Conservation (phyloP, 2,797 vertebrate species). For the Siniperca scherzeri region DNA sequence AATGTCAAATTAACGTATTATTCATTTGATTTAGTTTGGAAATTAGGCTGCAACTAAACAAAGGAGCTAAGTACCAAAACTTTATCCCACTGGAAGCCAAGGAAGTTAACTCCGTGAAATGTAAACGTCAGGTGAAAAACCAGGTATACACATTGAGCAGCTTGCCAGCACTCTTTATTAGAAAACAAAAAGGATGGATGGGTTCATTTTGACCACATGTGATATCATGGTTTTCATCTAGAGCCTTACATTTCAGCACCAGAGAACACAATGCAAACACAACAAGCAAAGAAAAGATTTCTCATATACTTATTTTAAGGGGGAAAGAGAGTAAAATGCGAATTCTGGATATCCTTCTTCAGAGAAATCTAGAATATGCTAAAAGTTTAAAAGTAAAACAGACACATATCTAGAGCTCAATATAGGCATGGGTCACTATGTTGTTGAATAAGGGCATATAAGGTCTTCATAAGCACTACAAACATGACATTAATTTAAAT, state of each 20-base stretch:
- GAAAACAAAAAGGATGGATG: slow-evolving; percentile 70
- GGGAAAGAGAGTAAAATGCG: slow-evolving; percentile 82
- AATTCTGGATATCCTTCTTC: slow-evolving; percentile 85
- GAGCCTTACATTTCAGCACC: slow-evolving; percentile 75
- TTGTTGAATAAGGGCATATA: slow-evolving; percentile 82
- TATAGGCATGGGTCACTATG: slow-evolving; percentile 80
- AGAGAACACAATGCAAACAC: slow-evolving; percentile 75
- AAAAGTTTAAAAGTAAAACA: slow-evolving; percentile 84
- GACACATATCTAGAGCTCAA: slow-evolving; percentile 83
- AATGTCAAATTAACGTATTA: slow-evolving; percentile 12
- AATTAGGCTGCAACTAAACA: slow-evolving; percentile 19
- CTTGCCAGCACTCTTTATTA: slow-evolving; percentile 53
- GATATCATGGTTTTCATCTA: slow-evolving; percentile 74
- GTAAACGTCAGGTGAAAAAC: slow-evolving; percentile 80
- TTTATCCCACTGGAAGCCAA: slow-evolving; percentile 79
- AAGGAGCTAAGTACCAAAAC: neutral
- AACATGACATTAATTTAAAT: slow-evolving; percentile 42
- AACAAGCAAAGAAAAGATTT: slow-evolving; percentile 84
- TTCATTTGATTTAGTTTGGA: slow-evolving; percentile 19
- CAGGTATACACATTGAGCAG: slow-evolving; percentile 77
- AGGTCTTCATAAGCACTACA: slow-evolving; percentile 83
- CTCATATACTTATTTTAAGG: slow-evolving; percentile 84
- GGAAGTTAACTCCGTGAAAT: slow-evolving; percentile 84
- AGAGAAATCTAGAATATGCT: slow-evolving; percentile 88
- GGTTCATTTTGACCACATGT: slow-evolving; percentile 73